Evolutionary conservation across 2,797 vertebrate species (phyloP).

Genomic region (Cossypha heuglini): DNA sequence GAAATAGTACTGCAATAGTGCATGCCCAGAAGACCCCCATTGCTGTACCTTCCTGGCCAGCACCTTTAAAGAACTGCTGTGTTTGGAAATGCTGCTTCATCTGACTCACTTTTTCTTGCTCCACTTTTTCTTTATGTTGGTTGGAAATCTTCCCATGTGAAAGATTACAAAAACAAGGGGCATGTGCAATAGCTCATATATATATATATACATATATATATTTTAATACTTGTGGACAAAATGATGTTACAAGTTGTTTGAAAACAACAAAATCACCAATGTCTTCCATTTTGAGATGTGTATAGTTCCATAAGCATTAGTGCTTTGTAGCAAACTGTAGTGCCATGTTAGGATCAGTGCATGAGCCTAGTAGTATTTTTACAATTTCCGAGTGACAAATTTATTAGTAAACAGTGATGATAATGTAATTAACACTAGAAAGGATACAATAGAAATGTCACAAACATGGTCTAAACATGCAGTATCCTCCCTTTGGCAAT

Average conservation of each 20-base stretch:
- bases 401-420: conserved; percentile 70
- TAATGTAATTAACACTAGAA: conserved; percentile 72
- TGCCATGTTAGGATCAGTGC: conserved; percentile 91
- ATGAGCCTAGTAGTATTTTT: conserved; percentile 95
- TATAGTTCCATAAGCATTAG: conserved; percentile 99
- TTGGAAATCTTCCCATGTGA: conserved; percentile 67
- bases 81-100: conserved; percentile 49
- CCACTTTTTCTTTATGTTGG: conserved; percentile 37
- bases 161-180: conserved; percentile 76
- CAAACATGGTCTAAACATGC: conserved; percentile 68
- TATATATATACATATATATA: conserved; percentile 77
- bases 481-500: conserved; percentile 75
- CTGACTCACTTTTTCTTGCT: conserved; percentile 15
- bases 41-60: conserved; percentile 1
- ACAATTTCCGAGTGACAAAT: conserved; percentile 76
- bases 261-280: conserved; percentile 99
- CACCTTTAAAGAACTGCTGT: conserved; percentile 1
- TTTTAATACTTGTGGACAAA: conserved; percentile 98
- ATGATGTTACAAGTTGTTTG: conserved; percentile 97
- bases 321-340: conserved; percentile 91
- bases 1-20: background rate
- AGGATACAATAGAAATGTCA: conserved; percentile 59
- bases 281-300: conserved; percentile 99
- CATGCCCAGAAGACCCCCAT: background rate
- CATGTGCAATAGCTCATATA: conserved; percentile 91